Base-by-base conservation (phyloP, 2,888 invertebrate genomes). In the Papilio demoleus region DNA sequence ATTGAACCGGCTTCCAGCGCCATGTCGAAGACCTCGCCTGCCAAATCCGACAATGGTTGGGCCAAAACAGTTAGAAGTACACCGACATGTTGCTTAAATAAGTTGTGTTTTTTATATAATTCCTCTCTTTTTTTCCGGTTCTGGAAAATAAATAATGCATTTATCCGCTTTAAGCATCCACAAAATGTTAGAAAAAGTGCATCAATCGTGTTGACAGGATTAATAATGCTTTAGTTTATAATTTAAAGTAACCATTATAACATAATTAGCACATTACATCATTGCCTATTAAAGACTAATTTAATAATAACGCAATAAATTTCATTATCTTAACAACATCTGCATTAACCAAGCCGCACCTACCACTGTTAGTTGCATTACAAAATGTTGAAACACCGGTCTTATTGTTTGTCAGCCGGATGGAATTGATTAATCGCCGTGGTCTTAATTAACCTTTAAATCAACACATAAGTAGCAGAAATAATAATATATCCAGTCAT, bases 391-490 rank as follows among this genome's bases (percentile, higher is more conserved):
- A 83, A 85, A 84, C 83, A 76, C 76, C 31, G 68, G 70, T 76
- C 73, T 76, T 76, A 83, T 83, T 86, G 82, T 83, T 83, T 78
- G 76, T 73, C 70, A 79, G 77, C 80, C 80, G 81, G 82, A 83
- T 81, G 78, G 76, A 81, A 81, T 82, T 81, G 83, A 85, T 84
- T 84, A 82, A 80, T 78, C 75, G 75, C 68, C 77, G 68, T 81
- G 8, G n/a, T 59, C 31, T 31, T 36, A 66, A 36, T 79, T 83
- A 81, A 73, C 78, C 75, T 72, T 74, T 75, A 73, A 75, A 71
- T 74, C 73, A 70, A 73, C 74, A 71, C 36, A 40, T 22, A 40
- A 38, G 2, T 24, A 17, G 36, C 27, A 40, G 11, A 34, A 38
- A 19, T 17, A 34, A 6, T 47, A 50, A 1, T 27, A 27, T 27